These are phyloP conservation scores for Tetragnatha montana DNA, from an alignment of 2,888 invertebrate species.

Conservation along the genomic window DNA sequence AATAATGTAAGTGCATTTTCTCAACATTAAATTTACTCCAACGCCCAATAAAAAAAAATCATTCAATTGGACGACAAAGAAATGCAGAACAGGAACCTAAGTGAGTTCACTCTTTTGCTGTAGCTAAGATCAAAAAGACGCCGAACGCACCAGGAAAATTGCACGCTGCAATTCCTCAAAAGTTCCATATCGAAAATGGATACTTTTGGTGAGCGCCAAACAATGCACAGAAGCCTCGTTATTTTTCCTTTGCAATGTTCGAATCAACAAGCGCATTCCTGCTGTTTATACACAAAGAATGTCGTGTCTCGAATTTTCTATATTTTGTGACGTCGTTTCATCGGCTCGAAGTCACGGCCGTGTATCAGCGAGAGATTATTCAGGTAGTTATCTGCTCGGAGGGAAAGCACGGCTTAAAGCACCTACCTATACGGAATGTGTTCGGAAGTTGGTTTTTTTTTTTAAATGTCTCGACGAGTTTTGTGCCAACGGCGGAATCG, in stretches of 20 bases:
- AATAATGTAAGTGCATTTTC: too few relatives aligned
- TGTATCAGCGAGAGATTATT: background rate
- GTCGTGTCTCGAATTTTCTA: background rate
- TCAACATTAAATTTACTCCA: too few relatives aligned
- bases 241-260: background rate
- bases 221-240: background rate
- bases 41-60: too few relatives aligned
- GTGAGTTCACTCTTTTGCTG: too few relatives aligned
- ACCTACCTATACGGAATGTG: background rate
- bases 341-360: background rate
- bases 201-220: background rate
- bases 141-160: background rate
- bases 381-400: background rate
- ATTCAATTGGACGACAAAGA: too few relatives aligned
- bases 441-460: too few relatives aligned
- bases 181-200: background rate
- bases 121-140: too few relatives aligned
- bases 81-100: too few relatives aligned
- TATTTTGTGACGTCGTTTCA: background rate
- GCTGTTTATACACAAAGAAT: background rate
- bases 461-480: too few relatives aligned
- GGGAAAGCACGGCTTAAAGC: background rate
- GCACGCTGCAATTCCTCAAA: background rate
- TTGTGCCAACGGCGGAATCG: too few relatives aligned
- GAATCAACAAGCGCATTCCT: background rate